Conservation (phyloP, 37 sponge, comb jelly and placozoan species). For the Hormiphora californensis region DNA sequence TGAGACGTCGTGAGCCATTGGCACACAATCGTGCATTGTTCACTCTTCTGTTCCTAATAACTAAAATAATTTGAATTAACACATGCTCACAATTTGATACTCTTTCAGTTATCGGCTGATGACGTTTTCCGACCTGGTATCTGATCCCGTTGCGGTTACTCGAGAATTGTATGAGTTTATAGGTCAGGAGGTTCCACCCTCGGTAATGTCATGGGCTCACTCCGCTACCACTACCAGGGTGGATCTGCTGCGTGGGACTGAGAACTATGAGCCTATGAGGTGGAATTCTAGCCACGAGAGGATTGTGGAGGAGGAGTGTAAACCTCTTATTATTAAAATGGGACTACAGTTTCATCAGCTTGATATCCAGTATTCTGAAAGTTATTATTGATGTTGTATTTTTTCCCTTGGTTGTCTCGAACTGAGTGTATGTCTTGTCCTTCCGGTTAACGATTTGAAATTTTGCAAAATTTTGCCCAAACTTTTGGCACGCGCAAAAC, state of each 20-base stretch:
- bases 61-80: no score
- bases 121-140: neutral
- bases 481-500: no score
- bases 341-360: constrained; percentile 11
- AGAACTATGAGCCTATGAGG: neutral
- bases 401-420: neutral
- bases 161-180: constrained; percentile 46
- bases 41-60: no score
- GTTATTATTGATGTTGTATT: constrained; percentile 3
- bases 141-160: neutral
- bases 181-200: neutral
- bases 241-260: neutral
- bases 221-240: neutral
- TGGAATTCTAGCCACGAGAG: neutral
- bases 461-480: no score
- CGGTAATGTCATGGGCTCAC: neutral
- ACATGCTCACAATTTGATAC: neutral
- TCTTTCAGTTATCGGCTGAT: constrained; percentile 6
- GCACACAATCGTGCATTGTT: no score
- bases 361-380: constrained; percentile 4
- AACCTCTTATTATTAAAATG: constrained; percentile 47
- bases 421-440: no score
- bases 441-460: no score
- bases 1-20: no score
- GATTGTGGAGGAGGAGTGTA: constrained; percentile 17